A percentile compares a stretch with the other conserved stretches of the same genome.
phyloP scores from a whole-genome alignment of 2,113 vertebrate genomes.

The Phyllopteryx taeniolatus region DNA sequence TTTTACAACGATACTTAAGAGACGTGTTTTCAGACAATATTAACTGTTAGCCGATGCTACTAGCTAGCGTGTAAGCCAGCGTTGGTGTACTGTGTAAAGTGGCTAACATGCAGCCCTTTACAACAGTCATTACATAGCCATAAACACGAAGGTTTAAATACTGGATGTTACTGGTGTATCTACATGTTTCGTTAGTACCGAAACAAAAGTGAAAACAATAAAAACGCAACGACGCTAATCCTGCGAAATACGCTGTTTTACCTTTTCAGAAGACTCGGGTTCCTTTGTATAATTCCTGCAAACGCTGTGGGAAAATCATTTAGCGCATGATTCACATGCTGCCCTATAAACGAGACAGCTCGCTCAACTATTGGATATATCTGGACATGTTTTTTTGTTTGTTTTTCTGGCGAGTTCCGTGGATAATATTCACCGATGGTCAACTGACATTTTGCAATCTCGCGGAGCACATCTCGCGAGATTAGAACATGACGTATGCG shows the following conservation, averaged over 20 bases:
- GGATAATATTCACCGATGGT: constrained; percentile 34
- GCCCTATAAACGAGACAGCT: constrained; percentile 17
- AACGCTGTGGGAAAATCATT: not conserved
- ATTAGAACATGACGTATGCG: not conserved
- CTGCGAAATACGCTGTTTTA: constrained; percentile 24
- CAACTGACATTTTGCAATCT: constrained; percentile 52
- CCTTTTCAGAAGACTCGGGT: constrained; percentile 28
- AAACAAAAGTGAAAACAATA: constrained; percentile 35
- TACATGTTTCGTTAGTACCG: constrained; percentile 13
- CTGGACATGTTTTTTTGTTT: constrained; percentile 35
- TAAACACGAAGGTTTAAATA: too few relatives aligned
- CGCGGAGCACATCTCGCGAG: constrained; percentile 45
- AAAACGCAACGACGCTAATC: constrained; percentile 12
- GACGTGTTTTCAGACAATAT: not conserved
- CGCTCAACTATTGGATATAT: constrained; percentile 12
- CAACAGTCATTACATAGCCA: not conserved
- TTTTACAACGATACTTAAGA: not conserved
- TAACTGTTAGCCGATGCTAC: constrained; percentile 22
- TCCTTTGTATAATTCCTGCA: not conserved
- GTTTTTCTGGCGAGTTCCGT: constrained; percentile 26
- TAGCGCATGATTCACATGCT: not conserved
- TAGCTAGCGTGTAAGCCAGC: constrained; percentile 20
- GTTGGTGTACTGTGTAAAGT: not conserved
- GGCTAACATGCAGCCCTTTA: constrained; percentile 7
- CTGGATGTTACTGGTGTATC: not conserved